Percentiles rank a stretch among this genome's conserved stretches.
Evolutionary conservation across 2,113 vertebrate species (phyloP).

Genomic region (Hylia prasina): DNA sequence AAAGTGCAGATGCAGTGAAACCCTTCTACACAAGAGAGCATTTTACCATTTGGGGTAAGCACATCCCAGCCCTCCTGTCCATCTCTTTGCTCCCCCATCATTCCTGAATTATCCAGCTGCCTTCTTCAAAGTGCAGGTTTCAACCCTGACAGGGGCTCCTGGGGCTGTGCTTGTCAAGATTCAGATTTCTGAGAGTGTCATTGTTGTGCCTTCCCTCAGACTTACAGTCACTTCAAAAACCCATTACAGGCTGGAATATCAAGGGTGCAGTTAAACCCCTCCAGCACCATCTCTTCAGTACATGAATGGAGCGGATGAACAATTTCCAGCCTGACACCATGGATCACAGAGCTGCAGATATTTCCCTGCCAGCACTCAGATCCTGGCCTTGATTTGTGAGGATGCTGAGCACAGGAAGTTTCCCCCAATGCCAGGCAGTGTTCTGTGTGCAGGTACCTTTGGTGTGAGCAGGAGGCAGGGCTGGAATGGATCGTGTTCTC

Average conservation of each 20-base stretch:
- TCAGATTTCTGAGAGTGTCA: not conserved
- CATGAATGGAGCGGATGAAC: not conserved
- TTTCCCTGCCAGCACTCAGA: not conserved
- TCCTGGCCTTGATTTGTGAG: not conserved
- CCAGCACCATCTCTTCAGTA: not conserved
- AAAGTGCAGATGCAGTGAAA: not conserved
- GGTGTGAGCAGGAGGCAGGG: not conserved
- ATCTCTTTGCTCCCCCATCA: not conserved
- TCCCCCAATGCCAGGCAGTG: not conserved
- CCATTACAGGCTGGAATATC: not conserved
- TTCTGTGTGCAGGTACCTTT: not conserved
- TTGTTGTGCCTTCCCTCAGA: not conserved
- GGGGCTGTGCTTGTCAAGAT: not conserved
- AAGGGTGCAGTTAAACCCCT: not conserved
- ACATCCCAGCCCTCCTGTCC: not conserved
- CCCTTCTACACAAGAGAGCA: not conserved
- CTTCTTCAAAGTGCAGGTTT: not conserved
- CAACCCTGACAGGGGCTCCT: not conserved
- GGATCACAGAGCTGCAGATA: not conserved
- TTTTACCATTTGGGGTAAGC: not conserved
- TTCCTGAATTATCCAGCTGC: not conserved
- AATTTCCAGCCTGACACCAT: not conserved
- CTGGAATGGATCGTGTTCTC: not conserved
- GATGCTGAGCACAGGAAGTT: not conserved
- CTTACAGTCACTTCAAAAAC: constrained; percentile 40